Percentiles rank a stretch among this genome's conserved stretches.
phyloP scores from a whole-genome alignment of 30 jellyfish, hydroid and myxozoan genomes.

The Aurelia aurita region DNA sequence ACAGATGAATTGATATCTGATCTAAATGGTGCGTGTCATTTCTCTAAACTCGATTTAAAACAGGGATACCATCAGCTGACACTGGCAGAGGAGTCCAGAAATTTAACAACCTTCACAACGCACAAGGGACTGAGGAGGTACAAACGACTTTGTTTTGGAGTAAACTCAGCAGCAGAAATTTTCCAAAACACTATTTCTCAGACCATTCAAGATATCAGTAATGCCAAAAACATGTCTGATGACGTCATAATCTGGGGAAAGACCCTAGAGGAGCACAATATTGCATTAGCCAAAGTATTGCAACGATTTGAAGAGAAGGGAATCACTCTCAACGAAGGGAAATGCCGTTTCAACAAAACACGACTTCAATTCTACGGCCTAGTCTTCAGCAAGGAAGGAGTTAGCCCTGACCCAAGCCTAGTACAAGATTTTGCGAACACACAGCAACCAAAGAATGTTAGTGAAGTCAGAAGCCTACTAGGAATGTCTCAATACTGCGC shows the following conservation, averaged over 20 bases:
- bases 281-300: conserved; percentile 14
- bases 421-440: too few species aligned
- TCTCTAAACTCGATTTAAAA: not conserved
- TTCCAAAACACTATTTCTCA: conserved; percentile 19
- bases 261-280: conserved; percentile 43
- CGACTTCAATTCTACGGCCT: too few species aligned
- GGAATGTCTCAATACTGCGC: conserved; percentile 22
- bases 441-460: too few species aligned
- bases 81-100: not conserved
- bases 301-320: conserved; percentile 21
- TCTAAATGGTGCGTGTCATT: not conserved
- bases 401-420: too few species aligned
- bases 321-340: not conserved
- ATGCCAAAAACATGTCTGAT: not conserved
- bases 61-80: not conserved
- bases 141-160: conserved; percentile 10
- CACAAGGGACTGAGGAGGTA: not conserved
- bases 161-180: conserved; percentile 32
- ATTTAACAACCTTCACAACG: not conserved
- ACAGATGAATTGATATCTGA: not conserved
- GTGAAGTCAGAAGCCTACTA: too few species aligned
- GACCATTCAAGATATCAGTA: conserved; percentile 22
- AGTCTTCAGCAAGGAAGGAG: too few species aligned
- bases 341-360: too few species aligned
- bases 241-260: conserved; percentile 6